These are phyloP conservation scores for Mormyrus proboscirostris DNA, from an alignment of 2,797 vertebrate genomes.

Conservation along the genomic window DNA sequence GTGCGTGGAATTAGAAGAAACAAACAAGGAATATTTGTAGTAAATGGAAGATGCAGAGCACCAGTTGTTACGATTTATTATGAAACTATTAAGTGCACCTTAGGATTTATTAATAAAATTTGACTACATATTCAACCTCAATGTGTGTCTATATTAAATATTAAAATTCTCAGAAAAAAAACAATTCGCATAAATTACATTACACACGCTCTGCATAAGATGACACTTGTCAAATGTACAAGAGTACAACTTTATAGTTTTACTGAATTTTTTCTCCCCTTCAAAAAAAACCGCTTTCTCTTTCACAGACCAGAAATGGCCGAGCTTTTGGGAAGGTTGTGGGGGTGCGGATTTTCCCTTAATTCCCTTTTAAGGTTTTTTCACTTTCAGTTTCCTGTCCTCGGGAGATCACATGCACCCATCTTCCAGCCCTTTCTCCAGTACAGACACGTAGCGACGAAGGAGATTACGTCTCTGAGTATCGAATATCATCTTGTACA, in stretches of 20 bases:
- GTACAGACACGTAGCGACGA: not conserved
- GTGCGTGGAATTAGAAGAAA: not conserved
- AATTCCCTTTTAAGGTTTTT: not conserved
- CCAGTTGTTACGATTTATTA: not conserved
- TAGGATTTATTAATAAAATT: not conserved
- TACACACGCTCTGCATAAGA: not conserved
- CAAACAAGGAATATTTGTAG: not conserved
- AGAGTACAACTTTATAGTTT: not conserved
- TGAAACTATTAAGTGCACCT: not conserved
- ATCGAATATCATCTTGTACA: not conserved
- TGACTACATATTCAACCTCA: not conserved
- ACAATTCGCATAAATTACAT: not conserved
- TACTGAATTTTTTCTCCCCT: not conserved
- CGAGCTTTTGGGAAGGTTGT: not conserved
- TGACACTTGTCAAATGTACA: not conserved
- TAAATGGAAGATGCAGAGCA: not conserved
- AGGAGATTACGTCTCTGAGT: not conserved
- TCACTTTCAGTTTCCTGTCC: slow-evolving; percentile 3
- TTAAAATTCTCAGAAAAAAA: not conserved
- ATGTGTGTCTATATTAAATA: not conserved
- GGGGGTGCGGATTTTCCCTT: not conserved
- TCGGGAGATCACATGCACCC: not conserved
- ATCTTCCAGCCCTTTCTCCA: not conserved
- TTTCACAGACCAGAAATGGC: not conserved
- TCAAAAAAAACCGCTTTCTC: not conserved